These are phyloP conservation scores for Cliona cf. orientalis DNA, from an alignment of 37 sponge, comb jelly and placozoan genomes.

Conservation along the genomic window DNA sequence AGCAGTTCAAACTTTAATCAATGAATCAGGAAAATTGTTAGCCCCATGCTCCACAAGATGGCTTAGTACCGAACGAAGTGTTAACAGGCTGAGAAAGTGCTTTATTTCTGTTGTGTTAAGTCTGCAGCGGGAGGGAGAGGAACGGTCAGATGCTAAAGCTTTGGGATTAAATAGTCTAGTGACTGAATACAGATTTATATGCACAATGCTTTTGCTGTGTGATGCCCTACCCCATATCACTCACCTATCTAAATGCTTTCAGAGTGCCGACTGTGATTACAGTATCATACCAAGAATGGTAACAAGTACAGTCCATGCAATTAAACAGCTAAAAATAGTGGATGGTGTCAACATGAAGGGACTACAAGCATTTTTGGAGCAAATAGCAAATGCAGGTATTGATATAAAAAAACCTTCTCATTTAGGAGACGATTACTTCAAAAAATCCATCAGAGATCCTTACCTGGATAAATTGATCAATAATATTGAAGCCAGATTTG, in stretches of 20 bases:
- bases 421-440: conserved; percentile 28
- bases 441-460: neutral
- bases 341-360: neutral
- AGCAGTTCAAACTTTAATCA: conserved; percentile 39
- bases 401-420: neutral
- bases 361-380: neutral
- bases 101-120: conserved; percentile 35
- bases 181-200: conserved; percentile 39
- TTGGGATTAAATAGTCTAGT: conserved; percentile 20
- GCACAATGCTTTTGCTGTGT: conserved; percentile 33
- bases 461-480: neutral
- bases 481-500: conserved; percentile 15
- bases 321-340: conserved; percentile 12
- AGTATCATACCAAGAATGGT: too few relatives aligned
- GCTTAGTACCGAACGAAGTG: conserved; percentile 43
- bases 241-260: conserved; percentile 30
- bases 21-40: conserved; percentile 29
- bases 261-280: neutral
- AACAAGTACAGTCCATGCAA: neutral
- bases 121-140: conserved; percentile 25
- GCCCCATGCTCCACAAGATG: conserved; percentile 57
- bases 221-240: conserved; percentile 34
- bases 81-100: conserved; percentile 7
- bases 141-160: conserved; percentile 40
- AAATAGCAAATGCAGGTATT: neutral